Evolutionary conservation across 2,797 vertebrate genomes (phyloP).

Genomic region (Cuculus canorus): DNA sequence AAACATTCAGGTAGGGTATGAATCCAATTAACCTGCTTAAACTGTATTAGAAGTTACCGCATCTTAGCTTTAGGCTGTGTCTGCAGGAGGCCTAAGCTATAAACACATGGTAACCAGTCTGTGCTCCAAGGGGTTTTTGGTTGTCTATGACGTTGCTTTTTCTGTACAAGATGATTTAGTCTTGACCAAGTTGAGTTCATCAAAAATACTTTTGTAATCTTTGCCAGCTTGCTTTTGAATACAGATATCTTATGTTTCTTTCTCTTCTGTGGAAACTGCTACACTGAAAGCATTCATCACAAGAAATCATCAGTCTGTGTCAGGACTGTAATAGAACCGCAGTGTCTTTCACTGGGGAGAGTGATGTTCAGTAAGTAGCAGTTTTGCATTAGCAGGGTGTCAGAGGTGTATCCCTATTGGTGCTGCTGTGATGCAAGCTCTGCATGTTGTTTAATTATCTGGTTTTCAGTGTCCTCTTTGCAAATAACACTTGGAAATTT

Average conservation of each 20-base stretch:
- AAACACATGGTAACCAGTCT: neutral
- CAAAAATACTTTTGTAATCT: neutral
- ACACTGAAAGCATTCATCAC: neutral
- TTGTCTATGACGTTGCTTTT: conserved; percentile 33
- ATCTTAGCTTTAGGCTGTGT: conserved; percentile 38
- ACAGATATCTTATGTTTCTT: neutral
- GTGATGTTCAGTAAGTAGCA: neutral
- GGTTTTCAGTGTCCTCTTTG: neutral
- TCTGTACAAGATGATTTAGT: neutral
- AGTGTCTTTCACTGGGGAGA: neutral
- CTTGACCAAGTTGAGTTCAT: neutral
- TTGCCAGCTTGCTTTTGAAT: neutral
- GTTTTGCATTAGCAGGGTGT: neutral
- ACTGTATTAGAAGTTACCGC: conserved; percentile 16
- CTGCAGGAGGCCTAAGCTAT: neutral
- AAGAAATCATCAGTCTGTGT: neutral
- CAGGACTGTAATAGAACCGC: neutral
- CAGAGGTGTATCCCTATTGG: neutral
- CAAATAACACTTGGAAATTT: neutral
- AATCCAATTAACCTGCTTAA: conserved; percentile 3
- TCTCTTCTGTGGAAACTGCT: neutral
- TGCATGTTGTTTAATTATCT: neutral
- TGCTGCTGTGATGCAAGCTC: neutral
- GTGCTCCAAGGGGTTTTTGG: neutral
- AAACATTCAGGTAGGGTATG: conserved; percentile 43